Percentiles rank a stretch among this genome's conserved stretches.
Conservation (phyloP, 2,113 vertebrate species). For the Alouatta palliata region DNA sequence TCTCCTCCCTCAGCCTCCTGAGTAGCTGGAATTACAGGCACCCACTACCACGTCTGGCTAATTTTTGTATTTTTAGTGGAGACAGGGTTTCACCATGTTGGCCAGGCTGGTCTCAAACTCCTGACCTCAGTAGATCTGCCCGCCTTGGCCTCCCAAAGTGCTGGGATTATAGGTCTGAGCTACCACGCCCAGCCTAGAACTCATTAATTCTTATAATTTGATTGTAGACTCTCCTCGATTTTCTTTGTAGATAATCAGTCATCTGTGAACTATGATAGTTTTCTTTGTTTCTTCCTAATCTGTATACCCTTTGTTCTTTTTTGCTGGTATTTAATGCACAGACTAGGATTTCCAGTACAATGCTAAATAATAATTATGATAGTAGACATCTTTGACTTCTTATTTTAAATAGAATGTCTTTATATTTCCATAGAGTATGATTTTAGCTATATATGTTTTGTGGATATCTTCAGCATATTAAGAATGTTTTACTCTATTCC, state of each 20-base stretch:
- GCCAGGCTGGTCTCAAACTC: too few relatives aligned
- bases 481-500: background rate
- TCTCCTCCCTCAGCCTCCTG: too few relatives aligned
- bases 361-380: background rate
- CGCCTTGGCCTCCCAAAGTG: too few relatives aligned
- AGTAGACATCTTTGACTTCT: background rate
- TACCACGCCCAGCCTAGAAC: background rate
- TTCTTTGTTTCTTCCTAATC: background rate
- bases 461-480: background rate
- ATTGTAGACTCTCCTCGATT: background rate
- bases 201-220: background rate
- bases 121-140: too few relatives aligned
- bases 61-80: too few relatives aligned
- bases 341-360: background rate
- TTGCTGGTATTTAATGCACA: background rate
- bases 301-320: background rate
- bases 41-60: too few relatives aligned
- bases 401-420: slow-evolving; percentile 39
- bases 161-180: too few relatives aligned
- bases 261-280: background rate
- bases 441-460: background rate
- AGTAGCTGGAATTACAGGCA: too few relatives aligned
- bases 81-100: too few relatives aligned
- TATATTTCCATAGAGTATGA: background rate
- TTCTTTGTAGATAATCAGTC: background rate